A percentile compares a stretch with the other conserved stretches of the same genome.
phyloP scores from a whole-genome alignment of 2,888 invertebrate species.

The Eupithecia tripunctaria region DNA sequence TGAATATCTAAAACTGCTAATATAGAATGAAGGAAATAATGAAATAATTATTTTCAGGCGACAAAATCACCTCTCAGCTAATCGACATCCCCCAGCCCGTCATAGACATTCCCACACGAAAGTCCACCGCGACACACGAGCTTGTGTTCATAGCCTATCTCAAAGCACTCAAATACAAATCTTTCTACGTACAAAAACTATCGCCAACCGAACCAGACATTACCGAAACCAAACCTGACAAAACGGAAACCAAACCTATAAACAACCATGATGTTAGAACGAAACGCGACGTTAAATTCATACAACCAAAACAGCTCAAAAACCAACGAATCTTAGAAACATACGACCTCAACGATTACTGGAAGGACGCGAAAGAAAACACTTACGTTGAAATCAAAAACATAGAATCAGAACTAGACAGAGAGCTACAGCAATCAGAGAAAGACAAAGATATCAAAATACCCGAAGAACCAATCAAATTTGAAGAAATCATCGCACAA shows the following conservation, averaged over 20 bases:
- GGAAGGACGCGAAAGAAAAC: slow-evolving; percentile 38
- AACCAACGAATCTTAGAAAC: slow-evolving; percentile 21
- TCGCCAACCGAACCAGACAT: neutral
- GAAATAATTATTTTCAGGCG: slow-evolving; percentile 62
- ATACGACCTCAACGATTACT: slow-evolving; percentile 45
- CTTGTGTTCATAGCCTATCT: slow-evolving; percentile 88
- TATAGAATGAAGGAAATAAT: too few species aligned
- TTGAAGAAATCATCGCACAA: neutral
- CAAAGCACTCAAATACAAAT: slow-evolving; percentile 87
- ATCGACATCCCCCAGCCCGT: slow-evolving; percentile 86
- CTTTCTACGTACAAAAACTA: slow-evolving; percentile 80
- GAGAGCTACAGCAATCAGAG: neutral
- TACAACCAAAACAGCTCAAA: slow-evolving; percentile 25
- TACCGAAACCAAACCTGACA: neutral
- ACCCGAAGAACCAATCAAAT: slow-evolving; percentile 39
- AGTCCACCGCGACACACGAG: slow-evolving; percentile 87
- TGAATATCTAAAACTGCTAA: too few species aligned
- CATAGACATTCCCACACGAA: slow-evolving; percentile 83
- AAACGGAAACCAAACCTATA: neutral
- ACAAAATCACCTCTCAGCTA: slow-evolving; percentile 85
- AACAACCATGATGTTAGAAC: slow-evolving; percentile 13
- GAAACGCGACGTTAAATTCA: slow-evolving; percentile 48
- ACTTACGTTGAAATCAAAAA: slow-evolving; percentile 51
- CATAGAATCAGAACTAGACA: slow-evolving; percentile 20
- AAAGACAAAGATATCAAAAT: slow-evolving; percentile 19